Percentiles rank a stretch among this genome's conserved stretches.
These are phyloP conservation scores for Catharus bicknelli DNA, from an alignment of 2,113 vertebrate genomes.

Conservation along the genomic window DNA sequence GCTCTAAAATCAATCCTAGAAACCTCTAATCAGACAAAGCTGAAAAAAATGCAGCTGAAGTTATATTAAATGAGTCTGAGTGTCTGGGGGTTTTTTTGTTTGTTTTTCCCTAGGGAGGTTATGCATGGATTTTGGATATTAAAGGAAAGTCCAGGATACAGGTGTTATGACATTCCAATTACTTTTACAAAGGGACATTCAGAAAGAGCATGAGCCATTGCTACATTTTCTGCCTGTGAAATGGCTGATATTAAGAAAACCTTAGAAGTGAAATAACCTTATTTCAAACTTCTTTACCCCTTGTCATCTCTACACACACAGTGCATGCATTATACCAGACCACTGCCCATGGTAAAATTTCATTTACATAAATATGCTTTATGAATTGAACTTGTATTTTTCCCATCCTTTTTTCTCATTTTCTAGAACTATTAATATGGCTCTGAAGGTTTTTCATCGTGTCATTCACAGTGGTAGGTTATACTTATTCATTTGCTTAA, in stretches of 20 bases:
- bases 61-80: background rate
- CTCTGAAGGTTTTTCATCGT: slow-evolving; percentile 38
- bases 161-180: background rate
- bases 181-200: background rate
- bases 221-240: background rate
- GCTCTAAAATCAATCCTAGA: background rate
- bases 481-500: slow-evolving; percentile 64
- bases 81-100: background rate
- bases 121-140: background rate
- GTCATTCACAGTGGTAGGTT: slow-evolving; percentile 25
- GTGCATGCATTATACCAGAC: background rate
- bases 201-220: background rate
- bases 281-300: background rate
- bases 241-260: background rate
- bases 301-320: background rate
- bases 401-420: background rate
- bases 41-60: background rate
- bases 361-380: slow-evolving; percentile 7
- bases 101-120: background rate
- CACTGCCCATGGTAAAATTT: background rate
- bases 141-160: background rate
- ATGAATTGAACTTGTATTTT: slow-evolving; percentile 4
- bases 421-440: slow-evolving; percentile 4
- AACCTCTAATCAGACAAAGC: background rate
- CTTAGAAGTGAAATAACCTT: background rate